Evolutionary conservation across 2,888 invertebrate genomes (phyloP).

Genomic region (Oithona nana): DNA sequence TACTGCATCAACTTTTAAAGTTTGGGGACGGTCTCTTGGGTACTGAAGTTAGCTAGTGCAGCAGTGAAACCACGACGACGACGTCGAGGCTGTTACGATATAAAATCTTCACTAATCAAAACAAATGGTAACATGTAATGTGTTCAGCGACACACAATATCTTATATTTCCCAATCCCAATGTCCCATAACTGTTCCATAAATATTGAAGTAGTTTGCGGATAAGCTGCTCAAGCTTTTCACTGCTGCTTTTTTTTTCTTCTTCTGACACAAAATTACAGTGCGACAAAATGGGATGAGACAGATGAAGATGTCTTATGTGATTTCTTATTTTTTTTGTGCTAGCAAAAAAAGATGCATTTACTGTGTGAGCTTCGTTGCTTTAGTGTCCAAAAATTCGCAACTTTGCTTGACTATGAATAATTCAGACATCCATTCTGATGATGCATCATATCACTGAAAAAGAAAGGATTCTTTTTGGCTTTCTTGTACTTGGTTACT

Average conservation of each 20-base stretch:
- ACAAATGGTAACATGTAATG: slow-evolving; percentile 10
- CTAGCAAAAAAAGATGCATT: no score
- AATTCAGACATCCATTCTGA: no score
- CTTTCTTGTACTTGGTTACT: no score
- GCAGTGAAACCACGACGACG: no score
- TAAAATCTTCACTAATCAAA: slow-evolving; percentile 6
- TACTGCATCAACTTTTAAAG: neutral
- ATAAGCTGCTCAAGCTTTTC: no score
- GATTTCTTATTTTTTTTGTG: no score
- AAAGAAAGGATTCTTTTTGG: no score
- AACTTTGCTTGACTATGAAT: no score
- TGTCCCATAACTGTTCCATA: slow-evolving; percentile 12
- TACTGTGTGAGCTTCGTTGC: no score
- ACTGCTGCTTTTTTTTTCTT: neutral
- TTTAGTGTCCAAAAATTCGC: no score
- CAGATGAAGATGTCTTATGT: neutral
- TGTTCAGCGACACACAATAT: neutral
- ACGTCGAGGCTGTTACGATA: neutral
- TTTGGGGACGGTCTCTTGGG: neutral
- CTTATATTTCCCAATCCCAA: slow-evolving; percentile 1
- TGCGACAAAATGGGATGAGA: neutral
- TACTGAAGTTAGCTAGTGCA: neutral
- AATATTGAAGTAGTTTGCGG: slow-evolving; percentile 10
- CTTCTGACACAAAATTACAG: neutral
- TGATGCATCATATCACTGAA: no score